A percentile compares a stretch with the other conserved stretches of the same genome.
phyloP scores from a whole-genome alignment of 1,140 invertebrate species.

The Trissolcus basalis region DNA sequence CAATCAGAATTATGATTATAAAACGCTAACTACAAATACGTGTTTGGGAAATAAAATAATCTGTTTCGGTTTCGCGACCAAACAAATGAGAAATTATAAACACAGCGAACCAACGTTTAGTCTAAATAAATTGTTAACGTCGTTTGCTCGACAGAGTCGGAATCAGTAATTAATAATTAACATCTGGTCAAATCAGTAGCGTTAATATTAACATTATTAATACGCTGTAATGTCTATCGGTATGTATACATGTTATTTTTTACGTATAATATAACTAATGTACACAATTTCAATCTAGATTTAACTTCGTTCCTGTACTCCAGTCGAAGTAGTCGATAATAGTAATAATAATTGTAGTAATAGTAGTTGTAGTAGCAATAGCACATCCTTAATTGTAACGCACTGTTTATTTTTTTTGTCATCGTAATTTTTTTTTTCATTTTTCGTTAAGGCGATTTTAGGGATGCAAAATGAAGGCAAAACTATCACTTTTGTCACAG shows the following conservation, averaged over 20 bases:
- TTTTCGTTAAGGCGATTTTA: slow-evolving; percentile 62
- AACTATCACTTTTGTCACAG: slow-evolving; percentile 69
- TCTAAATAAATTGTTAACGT: slow-evolving; percentile 39
- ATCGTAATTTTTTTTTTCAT: slow-evolving; percentile 12
- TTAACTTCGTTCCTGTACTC: slow-evolving; percentile 59
- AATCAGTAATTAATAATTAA: slow-evolving; percentile 52
- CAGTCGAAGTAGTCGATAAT: slow-evolving; percentile 55
- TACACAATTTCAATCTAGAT: slow-evolving; percentile 63
- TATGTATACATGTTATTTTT: slow-evolving; percentile 52
- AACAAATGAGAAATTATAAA: slow-evolving; percentile 7
- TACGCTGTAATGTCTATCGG: slow-evolving; percentile 57
- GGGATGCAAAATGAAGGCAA: slow-evolving; percentile 70
- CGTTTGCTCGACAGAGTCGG: slow-evolving; percentile 43
- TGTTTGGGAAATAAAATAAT: no score
- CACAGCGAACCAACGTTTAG: slow-evolving; percentile 15
- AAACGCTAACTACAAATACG: no score
- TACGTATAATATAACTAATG: slow-evolving; percentile 62
- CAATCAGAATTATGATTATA: no score
- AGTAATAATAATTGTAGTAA: slow-evolving; percentile 53
- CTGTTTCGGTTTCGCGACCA: not conserved
- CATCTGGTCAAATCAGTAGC: slow-evolving; percentile 55
- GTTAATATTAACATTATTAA: slow-evolving; percentile 61
- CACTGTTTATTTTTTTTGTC: slow-evolving; percentile 41
- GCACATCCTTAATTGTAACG: slow-evolving; percentile 57
- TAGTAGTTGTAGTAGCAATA: slow-evolving; percentile 57